phyloP scores from a whole-genome alignment of 1,140 invertebrate genomes.

The Caligus rogercresseyi region DNA sequence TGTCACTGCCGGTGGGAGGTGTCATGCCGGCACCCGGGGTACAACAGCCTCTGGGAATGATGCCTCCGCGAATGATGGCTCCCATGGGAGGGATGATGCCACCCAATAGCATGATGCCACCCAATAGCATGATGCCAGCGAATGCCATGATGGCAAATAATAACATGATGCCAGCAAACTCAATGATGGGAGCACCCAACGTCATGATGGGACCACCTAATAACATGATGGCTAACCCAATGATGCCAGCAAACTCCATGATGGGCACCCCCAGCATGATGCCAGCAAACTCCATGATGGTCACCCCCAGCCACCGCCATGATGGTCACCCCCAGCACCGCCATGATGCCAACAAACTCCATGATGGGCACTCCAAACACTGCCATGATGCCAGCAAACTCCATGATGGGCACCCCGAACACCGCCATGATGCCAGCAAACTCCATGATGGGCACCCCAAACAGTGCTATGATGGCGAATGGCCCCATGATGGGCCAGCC shows the following conservation, averaged over 20 bases:
- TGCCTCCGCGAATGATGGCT: slow-evolving; percentile 18
- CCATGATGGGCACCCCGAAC: background rate
- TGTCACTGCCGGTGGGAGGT: slow-evolving; percentile 21
- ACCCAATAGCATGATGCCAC: slow-evolving; percentile 1
- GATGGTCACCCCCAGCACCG: background rate
- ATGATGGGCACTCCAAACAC: background rate
- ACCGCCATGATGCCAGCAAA: background rate
- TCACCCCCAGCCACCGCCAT: background rate
- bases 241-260: background rate
- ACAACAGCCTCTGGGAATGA: slow-evolving; percentile 28
- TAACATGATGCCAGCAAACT: background rate
- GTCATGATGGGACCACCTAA: background rate
- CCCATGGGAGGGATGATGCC: background rate
- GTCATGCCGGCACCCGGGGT: slow-evolving; percentile 29
- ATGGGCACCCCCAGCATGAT: background rate
- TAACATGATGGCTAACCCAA: slow-evolving; percentile 9
- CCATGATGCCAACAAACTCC: background rate
- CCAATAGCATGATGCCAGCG: slow-evolving; percentile 22
- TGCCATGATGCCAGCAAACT: background rate
- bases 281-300: background rate
- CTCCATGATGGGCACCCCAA: background rate
- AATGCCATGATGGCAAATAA: background rate
- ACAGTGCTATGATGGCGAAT: background rate
- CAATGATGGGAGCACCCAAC: background rate
- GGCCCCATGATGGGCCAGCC: background rate